Percentiles rank a stretch among this genome's conserved stretches.
These are phyloP conservation scores for Rhinoraja longicauda DNA, from an alignment of 2,797 vertebrate species.

Conservation along the genomic window DNA sequence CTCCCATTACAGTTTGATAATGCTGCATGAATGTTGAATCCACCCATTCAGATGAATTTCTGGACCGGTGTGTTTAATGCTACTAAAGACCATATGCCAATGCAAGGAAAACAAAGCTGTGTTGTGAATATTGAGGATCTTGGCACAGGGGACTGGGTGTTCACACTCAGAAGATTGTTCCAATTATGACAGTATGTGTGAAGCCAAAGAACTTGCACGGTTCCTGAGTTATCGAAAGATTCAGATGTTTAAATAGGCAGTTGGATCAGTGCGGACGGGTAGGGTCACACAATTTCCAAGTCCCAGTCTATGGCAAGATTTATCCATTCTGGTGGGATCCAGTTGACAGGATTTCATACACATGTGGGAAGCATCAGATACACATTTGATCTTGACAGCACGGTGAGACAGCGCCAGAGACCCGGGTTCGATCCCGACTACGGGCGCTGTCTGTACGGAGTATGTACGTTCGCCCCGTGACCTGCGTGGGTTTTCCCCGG, in stretches of 20 bases:
- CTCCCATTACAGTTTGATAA: no score
- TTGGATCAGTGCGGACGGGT: not conserved
- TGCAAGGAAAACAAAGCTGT: not conserved
- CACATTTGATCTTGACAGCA: not conserved
- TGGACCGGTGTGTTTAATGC: no score
- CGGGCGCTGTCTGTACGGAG: no score
- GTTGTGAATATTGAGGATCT: not conserved
- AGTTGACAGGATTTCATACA: not conserved
- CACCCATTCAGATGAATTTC: no score
- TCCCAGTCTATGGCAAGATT: not conserved
- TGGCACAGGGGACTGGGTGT: not conserved
- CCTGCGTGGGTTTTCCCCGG: no score
- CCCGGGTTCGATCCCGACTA: not conserved
- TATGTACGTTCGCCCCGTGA: no score
- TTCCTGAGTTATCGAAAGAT: not conserved
- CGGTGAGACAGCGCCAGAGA: no score
- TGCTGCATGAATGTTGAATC: no score
- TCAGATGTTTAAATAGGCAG: not conserved
- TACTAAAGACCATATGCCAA: not conserved
- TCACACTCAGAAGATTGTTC: not conserved
- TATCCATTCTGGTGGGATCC: not conserved
- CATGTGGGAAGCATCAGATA: not conserved
- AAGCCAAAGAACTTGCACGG: not conserved
- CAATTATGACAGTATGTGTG: not conserved
- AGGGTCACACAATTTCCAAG: not conserved